Conservation (phyloP, 2,888 invertebrate species). For the Gymnocheta viridis region DNA sequence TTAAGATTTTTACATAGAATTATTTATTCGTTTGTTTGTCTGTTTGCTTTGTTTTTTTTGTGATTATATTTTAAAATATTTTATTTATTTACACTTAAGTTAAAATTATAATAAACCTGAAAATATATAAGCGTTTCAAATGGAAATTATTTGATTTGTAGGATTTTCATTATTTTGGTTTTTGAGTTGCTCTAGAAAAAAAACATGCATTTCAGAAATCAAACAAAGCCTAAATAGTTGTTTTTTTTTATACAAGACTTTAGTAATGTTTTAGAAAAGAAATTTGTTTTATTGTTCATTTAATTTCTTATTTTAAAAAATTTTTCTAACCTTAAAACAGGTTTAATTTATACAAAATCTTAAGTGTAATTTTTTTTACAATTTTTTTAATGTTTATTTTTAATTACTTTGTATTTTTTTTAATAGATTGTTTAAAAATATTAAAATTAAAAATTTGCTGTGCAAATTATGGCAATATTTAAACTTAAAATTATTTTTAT, state of each 20-base stretch:
- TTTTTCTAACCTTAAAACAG: conserved; percentile 73
- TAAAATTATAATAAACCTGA: conserved; percentile 62
- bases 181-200: conserved; percentile 13
- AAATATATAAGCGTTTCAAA: conserved; percentile 57
- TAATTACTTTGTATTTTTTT: conserved; percentile 12
- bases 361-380: conserved; percentile 19
- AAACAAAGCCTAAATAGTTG: conserved; percentile 39
- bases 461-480: conserved; percentile 71
- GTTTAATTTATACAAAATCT: conserved; percentile 57
- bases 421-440: conserved; percentile 47
- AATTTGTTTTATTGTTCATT: conserved; percentile 44
- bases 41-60: not conserved
- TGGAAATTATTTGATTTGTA: conserved; percentile 49
- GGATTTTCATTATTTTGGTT: conserved; percentile 35
- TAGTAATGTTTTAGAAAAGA: conserved; percentile 8
- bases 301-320: not conserved
- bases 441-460: conserved; percentile 70
- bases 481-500: conserved; percentile 51
- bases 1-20: conserved; percentile 26
- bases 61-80: conserved; percentile 10
- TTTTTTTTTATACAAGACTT: conserved; percentile 48
- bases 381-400: conserved; percentile 22
- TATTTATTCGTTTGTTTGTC: conserved; percentile 11
- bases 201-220: conserved; percentile 53
- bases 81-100: conserved; percentile 56